Evolutionary conservation across 2,888 invertebrate genomes (phyloP).

Genomic region (Lymantria monacha): DNA sequence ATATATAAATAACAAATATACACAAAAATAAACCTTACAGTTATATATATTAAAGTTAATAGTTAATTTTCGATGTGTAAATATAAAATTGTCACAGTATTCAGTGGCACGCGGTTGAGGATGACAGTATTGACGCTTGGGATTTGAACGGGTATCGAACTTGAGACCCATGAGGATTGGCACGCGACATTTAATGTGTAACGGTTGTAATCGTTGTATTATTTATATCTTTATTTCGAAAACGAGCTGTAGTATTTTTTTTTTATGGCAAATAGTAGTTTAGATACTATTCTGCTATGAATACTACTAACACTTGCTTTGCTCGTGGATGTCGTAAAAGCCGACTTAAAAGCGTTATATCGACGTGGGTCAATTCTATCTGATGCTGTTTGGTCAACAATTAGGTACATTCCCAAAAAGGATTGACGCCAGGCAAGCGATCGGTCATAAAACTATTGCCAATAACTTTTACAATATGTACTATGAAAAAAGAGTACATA

Average conservation of each 20-base stretch:
- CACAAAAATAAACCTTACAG: conserved; percentile 4
- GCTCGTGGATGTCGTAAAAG: too few species aligned
- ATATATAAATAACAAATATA: neutral
- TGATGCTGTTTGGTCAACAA: too few species aligned
- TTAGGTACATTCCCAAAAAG: too few species aligned
- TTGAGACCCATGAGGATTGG: conserved; percentile 27
- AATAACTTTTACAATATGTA: too few species aligned
- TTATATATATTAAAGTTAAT: neutral
- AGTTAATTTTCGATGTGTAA: neutral
- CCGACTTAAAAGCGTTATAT: too few species aligned
- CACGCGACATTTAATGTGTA: conserved; percentile 30
- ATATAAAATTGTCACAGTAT: conserved; percentile 2
- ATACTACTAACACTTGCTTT: too few species aligned
- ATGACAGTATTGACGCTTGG: conserved; percentile 33
- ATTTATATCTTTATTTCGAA: conserved; percentile 22
- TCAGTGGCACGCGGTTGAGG: conserved; percentile 23
- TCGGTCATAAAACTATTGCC: too few species aligned
- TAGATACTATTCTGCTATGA: too few species aligned
- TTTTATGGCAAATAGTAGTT: too few species aligned
- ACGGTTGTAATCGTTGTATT: conserved; percentile 12
- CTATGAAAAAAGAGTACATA: too few species aligned
- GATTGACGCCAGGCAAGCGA: too few species aligned
- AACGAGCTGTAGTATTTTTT: conserved; percentile 6
- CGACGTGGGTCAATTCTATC: too few species aligned
- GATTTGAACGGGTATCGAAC: conserved; percentile 32